Evolutionary conservation across 2,888 invertebrate species (phyloP), one percentile per base, ranked within the genome.

Genomic region (Acanthosoma haemorrhoidale): DNA sequence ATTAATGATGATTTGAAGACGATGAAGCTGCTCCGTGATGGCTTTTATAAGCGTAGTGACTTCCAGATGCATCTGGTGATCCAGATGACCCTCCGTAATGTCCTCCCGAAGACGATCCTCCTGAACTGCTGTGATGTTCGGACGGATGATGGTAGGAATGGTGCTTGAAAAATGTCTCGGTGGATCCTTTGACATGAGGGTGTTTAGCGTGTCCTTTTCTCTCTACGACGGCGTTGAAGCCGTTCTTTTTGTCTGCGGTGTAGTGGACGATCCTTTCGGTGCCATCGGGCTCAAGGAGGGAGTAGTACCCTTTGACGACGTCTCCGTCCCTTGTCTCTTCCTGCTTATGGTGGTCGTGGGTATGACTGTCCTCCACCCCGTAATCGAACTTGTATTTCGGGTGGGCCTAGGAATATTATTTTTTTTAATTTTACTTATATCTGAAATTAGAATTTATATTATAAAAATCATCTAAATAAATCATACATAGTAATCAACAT

Each of bases 271-370:
- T 72, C n/a, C 75, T 43, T 38, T 73, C 60, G 51, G 71, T 66
- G 57, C 75, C 74, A 68, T 74, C 73, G 36, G 74, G 73, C 71
- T 74, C 72, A 43, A 75, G 70, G 69, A 75, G 71, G 29, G 79
- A 79, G 77, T 81, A 81, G 76, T 79, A 79, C 15, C 70, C 68
- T 32, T 58, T 36, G 36, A 68, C 68, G 13, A 21, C 25, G 59
- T 68, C 68, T 29, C 68, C 68, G n/a, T 68, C 59, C 11, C 68
- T 58, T 15, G 68, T 63, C 63, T 36, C 36, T 38, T 63, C 36
- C 9, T 63, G 63, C 18, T 25, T 39, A 18, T 63, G 34, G 1
- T 31, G 18, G 25, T 63, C 63, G 38, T 34, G 32, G 36, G 63
- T 63, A 38, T 36, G 38, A 8, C 16, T 18, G 39, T 63, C 63